phyloP scores from a whole-genome alignment of 2,888 invertebrate species.

The Asteroscopus sphinx region DNA sequence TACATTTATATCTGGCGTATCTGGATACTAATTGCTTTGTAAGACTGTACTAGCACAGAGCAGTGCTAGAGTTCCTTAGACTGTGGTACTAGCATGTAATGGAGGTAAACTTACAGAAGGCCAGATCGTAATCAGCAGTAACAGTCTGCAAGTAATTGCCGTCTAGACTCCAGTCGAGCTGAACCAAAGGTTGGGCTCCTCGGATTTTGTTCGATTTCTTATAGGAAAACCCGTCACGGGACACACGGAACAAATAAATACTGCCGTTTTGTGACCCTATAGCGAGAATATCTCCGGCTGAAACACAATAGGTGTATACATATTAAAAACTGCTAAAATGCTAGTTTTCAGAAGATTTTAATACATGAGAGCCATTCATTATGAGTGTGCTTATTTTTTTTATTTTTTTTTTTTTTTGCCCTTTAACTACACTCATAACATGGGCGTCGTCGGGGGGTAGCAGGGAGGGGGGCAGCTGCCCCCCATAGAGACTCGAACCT shows the following conservation, averaged over 20 bases:
- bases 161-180: slow-evolving; percentile 97
- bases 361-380: no score
- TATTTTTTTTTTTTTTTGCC: not conserved
- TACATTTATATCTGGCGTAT: no score
- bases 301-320: slow-evolving; percentile 55
- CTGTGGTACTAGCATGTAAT: not conserved
- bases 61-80: no score
- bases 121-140: slow-evolving; percentile 96
- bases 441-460: no score
- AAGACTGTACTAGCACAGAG: no score
- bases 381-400: not conserved
- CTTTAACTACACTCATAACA: no score
- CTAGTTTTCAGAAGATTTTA: no score
- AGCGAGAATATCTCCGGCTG: slow-evolving; percentile 96
- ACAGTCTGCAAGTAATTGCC: slow-evolving; percentile 96
- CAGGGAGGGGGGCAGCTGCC: no score
- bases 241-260: slow-evolving; percentile 93
- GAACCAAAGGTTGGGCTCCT: slow-evolving; percentile 95
- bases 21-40: no score
- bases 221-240: slow-evolving; percentile 96
- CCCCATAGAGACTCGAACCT: no score
- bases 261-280: slow-evolving; percentile 97
- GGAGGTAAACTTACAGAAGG: slow-evolving; percentile 93
- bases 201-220: slow-evolving; percentile 97
- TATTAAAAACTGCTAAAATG: not conserved